A percentile compares a stretch with the other conserved stretches of the same genome.
These are phyloP conservation scores for Scaptomyza cyrtandrae DNA, from an alignment of 2,888 invertebrate genomes.

Conservation along the genomic window DNA sequence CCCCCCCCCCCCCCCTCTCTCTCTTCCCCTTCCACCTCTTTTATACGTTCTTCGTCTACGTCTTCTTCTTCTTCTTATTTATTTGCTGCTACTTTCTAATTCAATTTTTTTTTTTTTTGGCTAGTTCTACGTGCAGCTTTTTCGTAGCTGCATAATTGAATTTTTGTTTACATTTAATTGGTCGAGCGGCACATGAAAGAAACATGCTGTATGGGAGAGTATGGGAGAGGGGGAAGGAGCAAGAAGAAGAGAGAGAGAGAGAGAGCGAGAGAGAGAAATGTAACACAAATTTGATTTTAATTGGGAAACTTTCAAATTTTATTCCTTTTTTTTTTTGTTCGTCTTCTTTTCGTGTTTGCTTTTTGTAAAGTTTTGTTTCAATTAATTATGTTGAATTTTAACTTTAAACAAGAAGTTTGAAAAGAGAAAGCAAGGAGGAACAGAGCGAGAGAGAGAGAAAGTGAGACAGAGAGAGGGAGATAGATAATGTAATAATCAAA, in stretches of 20 bases:
- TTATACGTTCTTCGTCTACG: neutral
- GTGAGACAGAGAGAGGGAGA: too few species aligned
- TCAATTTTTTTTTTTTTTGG: conserved; percentile 51
- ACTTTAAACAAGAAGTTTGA: neutral
- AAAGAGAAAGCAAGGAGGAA: neutral
- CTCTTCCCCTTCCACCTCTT: too few species aligned
- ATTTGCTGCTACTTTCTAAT: conserved; percentile 49
- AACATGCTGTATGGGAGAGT: neutral
- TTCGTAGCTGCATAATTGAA: conserved; percentile 79
- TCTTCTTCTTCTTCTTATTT: conserved; percentile 7
- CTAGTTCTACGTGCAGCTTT: conserved; percentile 53
- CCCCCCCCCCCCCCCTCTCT: neutral
- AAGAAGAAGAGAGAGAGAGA: neutral
- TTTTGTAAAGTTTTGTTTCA: conserved; percentile 13
- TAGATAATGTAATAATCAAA: too few species aligned
- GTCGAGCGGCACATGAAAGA: conserved; percentile 25
- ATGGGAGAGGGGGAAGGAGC: neutral
- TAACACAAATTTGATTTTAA: conserved; percentile 57
- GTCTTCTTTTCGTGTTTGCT: conserved; percentile 9
- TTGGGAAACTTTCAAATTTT: conserved; percentile 41
- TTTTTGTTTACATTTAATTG: conserved; percentile 82
- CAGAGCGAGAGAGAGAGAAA: neutral
- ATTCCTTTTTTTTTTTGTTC: conserved; percentile 2
- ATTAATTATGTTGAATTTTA: conserved; percentile 14
- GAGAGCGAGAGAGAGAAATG: conserved; percentile 11